Base-by-base conservation (phyloP, 2,888 invertebrate species). In the Philaethria dido region DNA sequence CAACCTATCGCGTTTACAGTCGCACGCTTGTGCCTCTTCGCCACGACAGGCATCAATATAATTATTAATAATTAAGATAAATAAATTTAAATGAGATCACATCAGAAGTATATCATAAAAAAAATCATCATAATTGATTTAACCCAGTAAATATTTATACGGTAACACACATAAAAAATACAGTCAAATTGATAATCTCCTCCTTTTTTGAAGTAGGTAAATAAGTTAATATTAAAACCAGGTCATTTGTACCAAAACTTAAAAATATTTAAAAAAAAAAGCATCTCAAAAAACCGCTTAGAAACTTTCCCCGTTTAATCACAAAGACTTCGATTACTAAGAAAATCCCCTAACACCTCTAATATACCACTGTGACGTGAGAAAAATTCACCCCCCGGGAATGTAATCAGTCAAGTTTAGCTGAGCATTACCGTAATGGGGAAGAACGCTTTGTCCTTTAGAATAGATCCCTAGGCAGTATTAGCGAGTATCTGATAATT, bases 361-460 rank as follows among this genome's bases (percentile, higher is more conserved):
- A 87, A 88, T 84, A 84, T 80, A 80, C 78, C 55, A 62, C 60
- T 66, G 80, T 76, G 84, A 82, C 83, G 81, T 78, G 78, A 76
- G 84, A 85, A 86, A 88, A 87, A 88, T 85, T 84, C 83, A 80
- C 78, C 83, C 81, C 78, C 78, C 77, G 81, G 79, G 78, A 80
- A 78, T 81, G 88, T 86, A 84, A 89, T 89, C 87, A 84, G 87
- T 88, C 88, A 88, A 87, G 87, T 87, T 88, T 84, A 87, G 86
- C 86, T 82, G 76, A 82, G 78, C 83, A 88, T 89, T 88, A 88
- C 84, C 57, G 84, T 88, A 88, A 89, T 88, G 85, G 83, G 67
- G 70, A 69, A 77, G 78, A 77, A 77, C 76, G 81, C 83, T 86
- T 84, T 84, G 84, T 86, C 82, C 80, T 48, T 59, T 59, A 52